Percentiles rank a stretch among this genome's conserved stretches.
Evolutionary conservation across 2,113 vertebrate genomes (phyloP).

Genomic region (Nothobranchius furzeri): DNA sequence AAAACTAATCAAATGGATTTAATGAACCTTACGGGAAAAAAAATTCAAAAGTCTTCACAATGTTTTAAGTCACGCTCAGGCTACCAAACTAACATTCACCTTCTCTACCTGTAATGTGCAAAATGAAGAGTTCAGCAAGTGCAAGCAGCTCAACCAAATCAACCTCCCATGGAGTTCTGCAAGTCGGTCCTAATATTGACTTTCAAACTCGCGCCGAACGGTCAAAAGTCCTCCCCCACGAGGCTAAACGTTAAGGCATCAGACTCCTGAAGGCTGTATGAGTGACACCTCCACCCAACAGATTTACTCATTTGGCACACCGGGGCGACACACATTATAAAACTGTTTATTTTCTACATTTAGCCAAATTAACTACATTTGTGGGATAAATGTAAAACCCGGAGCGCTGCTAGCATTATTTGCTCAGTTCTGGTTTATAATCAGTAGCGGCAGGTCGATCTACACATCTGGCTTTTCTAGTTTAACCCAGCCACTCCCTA

Average conservation of each 20-base stretch:
- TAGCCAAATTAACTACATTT: conserved; percentile 33
- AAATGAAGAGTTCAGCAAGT: conserved; percentile 75
- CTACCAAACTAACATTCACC: conserved; percentile 57
- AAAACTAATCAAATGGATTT: conserved; percentile 39
- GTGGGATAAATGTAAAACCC: conserved; percentile 15
- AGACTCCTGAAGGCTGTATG: conserved; percentile 53
- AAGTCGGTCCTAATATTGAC: conserved; percentile 24
- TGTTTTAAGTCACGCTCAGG: conserved; percentile 33
- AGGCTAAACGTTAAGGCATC: conserved; percentile 65
- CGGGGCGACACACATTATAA: conserved; percentile 35
- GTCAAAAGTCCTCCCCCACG: background rate
- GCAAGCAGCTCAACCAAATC: conserved; percentile 71
- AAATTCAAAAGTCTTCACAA: conserved; percentile 44
- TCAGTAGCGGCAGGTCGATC: conserved; percentile 69
- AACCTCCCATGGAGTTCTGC: conserved; percentile 59
- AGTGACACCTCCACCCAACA: conserved; percentile 27
- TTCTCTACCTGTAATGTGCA: conserved; percentile 77
- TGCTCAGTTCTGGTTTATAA: conserved; percentile 26
- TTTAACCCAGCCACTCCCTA: conserved; percentile 36
- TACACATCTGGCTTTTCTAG: conserved; percentile 49
- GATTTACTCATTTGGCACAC: background rate
- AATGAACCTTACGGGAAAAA: conserved; percentile 34
- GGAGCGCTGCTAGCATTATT: background rate
- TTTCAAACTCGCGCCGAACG: background rate
- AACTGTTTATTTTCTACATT: conserved; percentile 48